A percentile compares a stretch with the other conserved stretches of the same genome.
phyloP scores from a whole-genome alignment of 2,113 vertebrate genomes.

The Colistium nudipinnis region DNA sequence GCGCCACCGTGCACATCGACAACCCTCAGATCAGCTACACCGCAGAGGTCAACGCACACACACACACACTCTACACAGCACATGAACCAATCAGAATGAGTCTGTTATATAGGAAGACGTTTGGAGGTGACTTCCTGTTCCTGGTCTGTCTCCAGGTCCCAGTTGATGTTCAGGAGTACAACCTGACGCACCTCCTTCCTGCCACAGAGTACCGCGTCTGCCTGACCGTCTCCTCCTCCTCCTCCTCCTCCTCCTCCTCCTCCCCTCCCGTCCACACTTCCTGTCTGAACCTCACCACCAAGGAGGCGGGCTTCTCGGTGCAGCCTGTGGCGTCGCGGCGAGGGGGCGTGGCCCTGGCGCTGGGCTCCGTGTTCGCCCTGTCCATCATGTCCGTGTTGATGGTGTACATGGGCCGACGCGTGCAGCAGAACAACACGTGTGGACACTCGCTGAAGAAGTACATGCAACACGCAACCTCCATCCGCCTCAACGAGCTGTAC shows the following conservation, averaged over 20 bases:
- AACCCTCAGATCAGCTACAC: slow-evolving; percentile 86
- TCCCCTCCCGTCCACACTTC: slow-evolving; percentile 68
- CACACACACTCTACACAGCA: neutral
- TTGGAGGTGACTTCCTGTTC: no score
- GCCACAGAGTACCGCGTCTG: slow-evolving; percentile 83
- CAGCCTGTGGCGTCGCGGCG: slow-evolving; percentile 76
- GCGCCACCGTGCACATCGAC: slow-evolving; percentile 84
- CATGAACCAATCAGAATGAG: neutral
- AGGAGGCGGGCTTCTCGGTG: slow-evolving; percentile 79
- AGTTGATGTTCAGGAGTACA: slow-evolving; percentile 84
- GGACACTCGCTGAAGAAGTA: slow-evolving; percentile 85
- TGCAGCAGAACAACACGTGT: slow-evolving; percentile 80
- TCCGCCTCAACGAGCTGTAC: slow-evolving; percentile 84
- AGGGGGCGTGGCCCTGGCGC: slow-evolving; percentile 81
- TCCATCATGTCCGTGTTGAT: slow-evolving; percentile 82
- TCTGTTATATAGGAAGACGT: no score
- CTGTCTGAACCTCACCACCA: slow-evolving; percentile 85
- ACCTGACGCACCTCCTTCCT: slow-evolving; percentile 85
- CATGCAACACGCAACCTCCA: slow-evolving; percentile 84
- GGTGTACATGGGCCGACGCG: slow-evolving; percentile 80
- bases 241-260: slow-evolving; percentile 28
- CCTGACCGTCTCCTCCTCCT: slow-evolving; percentile 77
- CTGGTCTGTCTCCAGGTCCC: slow-evolving; percentile 76
- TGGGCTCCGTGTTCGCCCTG: slow-evolving; percentile 84
- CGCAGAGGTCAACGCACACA: slow-evolving; percentile 66